Conservation (phyloP, 2,888 invertebrate genomes). For the Harmothoe impar region DNA sequence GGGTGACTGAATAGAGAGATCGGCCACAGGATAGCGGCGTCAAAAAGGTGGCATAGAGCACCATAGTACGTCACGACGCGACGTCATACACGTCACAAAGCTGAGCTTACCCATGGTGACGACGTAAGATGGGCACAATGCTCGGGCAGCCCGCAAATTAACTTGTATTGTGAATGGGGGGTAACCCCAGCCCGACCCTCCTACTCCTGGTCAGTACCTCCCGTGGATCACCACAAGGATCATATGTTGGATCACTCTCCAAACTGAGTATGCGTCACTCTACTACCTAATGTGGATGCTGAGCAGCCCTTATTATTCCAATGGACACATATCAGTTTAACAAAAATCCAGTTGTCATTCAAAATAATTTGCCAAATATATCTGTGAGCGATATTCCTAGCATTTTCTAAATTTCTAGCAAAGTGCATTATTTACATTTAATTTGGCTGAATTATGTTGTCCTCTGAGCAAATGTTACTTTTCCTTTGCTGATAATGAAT, state of each 20-base stretch:
- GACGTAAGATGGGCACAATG: neutral
- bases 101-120: neutral
- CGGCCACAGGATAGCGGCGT: neutral
- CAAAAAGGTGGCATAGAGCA: slow-evolving; percentile 58
- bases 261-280: neutral
- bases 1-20: slow-evolving; percentile 28
- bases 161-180: slow-evolving; percentile 43
- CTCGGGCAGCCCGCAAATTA: slow-evolving; percentile 3
- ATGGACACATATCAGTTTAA: too few relatives aligned
- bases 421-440: too few relatives aligned
- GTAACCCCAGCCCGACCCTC: neutral
- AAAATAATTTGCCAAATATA: too few relatives aligned
- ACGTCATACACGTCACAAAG: slow-evolving; percentile 44
- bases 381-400: too few relatives aligned
- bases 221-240: neutral
- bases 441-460: too few relatives aligned
- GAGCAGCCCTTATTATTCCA: too few relatives aligned
- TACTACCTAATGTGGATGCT: too few relatives aligned
- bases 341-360: too few relatives aligned
- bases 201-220: neutral
- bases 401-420: too few relatives aligned
- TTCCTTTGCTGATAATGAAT: too few relatives aligned
- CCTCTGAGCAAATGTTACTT: too few relatives aligned
- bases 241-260: slow-evolving; percentile 8
- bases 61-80: slow-evolving; percentile 1